These are phyloP conservation scores for Triplophysa siluroides DNA, from an alignment of 2,113 vertebrate species.

Conservation along the genomic window DNA sequence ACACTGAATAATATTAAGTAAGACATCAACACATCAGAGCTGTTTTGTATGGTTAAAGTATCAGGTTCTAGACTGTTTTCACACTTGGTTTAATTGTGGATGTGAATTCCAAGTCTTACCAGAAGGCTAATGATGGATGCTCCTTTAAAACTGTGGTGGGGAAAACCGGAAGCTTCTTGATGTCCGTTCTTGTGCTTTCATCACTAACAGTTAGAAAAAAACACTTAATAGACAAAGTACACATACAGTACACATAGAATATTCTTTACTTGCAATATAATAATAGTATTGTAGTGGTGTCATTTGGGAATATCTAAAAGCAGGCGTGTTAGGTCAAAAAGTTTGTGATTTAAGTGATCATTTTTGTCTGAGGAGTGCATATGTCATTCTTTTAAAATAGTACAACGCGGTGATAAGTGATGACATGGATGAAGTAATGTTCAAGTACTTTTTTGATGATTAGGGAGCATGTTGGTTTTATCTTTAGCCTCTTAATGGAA, in stretches of 20 bases:
- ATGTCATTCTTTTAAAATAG: background rate
- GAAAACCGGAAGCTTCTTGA: conserved; percentile 87
- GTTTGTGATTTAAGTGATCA: background rate
- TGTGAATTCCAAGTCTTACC: conserved; percentile 72
- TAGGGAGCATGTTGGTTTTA: background rate
- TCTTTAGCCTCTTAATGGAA: background rate
- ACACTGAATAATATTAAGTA: background rate
- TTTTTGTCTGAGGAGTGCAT: background rate
- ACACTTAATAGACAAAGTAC: too few species aligned
- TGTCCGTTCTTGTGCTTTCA: conserved; percentile 83
- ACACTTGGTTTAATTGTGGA: background rate
- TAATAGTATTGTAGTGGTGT: too few species aligned
- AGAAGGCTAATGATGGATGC: conserved; percentile 92
- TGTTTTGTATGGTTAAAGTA: too few species aligned
- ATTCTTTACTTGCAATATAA: too few species aligned
- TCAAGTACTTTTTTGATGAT: background rate
- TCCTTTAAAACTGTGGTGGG: conserved; percentile 92
- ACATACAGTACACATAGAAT: too few species aligned
- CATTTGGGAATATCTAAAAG: background rate
- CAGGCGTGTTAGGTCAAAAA: background rate
- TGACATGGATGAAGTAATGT: conserved; percentile 1
- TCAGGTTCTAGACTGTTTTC: too few species aligned
- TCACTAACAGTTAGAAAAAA: conserved; percentile 68
- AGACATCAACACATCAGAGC: background rate
- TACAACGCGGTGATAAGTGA: background rate